Evolutionary conservation across 2,797 vertebrate genomes (phyloP), one percentile per base, ranked within the genome.

Genomic region (Dendrocincla tyrannina): DNA sequence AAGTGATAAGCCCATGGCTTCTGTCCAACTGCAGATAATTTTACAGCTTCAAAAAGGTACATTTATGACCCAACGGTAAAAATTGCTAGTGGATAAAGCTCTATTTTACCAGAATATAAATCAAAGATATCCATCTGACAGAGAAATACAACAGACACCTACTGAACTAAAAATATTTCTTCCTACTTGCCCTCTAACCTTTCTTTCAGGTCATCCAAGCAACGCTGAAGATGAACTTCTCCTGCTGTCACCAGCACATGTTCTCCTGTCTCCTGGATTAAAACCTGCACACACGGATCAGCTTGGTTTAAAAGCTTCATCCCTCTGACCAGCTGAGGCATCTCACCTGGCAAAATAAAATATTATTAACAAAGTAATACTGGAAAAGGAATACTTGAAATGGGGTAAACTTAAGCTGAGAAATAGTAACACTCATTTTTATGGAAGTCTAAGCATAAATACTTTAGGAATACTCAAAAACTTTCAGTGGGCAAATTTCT

Each of bases 301-400:
- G 99, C 99, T 93, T 99, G 99, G 98, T 99, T 99, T 97, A 99
- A 96, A 90, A 99, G 97, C 88, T 98, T 99, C 99, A 99, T 99
- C 52, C 99, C 99, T 88, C 89, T 98, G 64, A 99, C 98, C 88
- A 99, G 98, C 95, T 99, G 99, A 24, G 98, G 98, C 99, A 99
- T 99, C 84, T 99, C 99, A 98, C 98, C 99, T 99, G 50, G 70
- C 39, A 80, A 88, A 87, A 94, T 19, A 96, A 84, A 11, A 46
- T 22, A 39, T 33, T 41, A 73, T 89, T 73, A 96, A 72, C 52
- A 67, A 67, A 90, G 23, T 14, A 79, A 79, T 50, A 64, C 24
- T 77, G 35, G 56, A 58, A 47, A 62, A 90, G 32, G 33, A 89
- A 85, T 17, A 66, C 18, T 39, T 37, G 0, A 85, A 78, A 35